Conservation (phyloP, 2,797 vertebrate species). For the Anisognathus igniventris region DNA sequence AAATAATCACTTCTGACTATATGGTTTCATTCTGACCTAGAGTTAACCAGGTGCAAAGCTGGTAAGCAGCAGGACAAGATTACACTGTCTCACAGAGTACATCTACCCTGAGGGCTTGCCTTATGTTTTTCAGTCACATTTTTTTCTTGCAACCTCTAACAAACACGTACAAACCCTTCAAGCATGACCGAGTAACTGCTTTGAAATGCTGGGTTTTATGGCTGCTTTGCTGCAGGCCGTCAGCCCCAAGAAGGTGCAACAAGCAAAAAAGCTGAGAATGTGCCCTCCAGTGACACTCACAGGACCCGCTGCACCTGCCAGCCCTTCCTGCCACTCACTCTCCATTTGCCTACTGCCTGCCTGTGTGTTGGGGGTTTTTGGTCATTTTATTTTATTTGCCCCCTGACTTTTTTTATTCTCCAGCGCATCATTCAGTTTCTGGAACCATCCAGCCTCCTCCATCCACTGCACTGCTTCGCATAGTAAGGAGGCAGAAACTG, state of each 20-base stretch:
- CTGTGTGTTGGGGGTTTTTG: background rate
- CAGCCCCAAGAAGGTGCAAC: background rate
- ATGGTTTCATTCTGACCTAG: background rate
- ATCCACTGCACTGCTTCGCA: background rate
- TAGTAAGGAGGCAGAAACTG: background rate
- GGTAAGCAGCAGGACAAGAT: conserved; percentile 13
- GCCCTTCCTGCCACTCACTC: background rate
- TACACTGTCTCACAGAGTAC: background rate
- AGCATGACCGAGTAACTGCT: conserved; percentile 7
- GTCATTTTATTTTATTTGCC: background rate
- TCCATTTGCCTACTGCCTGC: background rate
- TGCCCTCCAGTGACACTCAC: background rate
- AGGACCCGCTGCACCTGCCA: background rate
- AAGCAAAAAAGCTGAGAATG: background rate
- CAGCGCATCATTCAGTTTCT: background rate
- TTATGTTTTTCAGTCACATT: conserved; percentile 17
- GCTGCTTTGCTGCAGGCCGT: conserved; percentile 24
- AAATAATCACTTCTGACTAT: conserved; percentile 33
- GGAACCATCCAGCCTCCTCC: background rate
- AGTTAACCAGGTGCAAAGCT: conserved; percentile 52
- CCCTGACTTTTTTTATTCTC: background rate
- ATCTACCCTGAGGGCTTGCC: conserved; percentile 18
- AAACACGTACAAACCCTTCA: conserved; percentile 36
- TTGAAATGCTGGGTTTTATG: background rate
- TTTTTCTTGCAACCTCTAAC: background rate